A percentile compares a stretch with the other conserved stretches of the same genome.
phyloP scores from a whole-genome alignment of 2,888 invertebrate genomes.

The Anorthoa munda region DNA sequence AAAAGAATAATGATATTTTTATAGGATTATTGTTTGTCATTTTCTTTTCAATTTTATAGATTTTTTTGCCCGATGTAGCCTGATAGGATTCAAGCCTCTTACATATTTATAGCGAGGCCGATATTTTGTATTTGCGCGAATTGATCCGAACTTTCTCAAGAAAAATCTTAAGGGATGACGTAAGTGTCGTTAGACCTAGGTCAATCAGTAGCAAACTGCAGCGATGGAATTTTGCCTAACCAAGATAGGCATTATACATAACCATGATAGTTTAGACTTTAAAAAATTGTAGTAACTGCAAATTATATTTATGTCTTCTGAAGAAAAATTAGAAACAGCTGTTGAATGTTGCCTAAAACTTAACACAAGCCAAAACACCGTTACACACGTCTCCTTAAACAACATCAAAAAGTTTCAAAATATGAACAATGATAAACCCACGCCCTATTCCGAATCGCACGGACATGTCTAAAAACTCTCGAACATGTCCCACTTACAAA shows the following conservation, averaged over 20 bases:
- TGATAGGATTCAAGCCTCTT: no score
- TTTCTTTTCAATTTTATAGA: background rate
- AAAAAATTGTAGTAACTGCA: no score
- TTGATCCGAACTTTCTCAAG: background rate
- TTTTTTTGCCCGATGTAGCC: background rate
- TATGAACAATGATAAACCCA: slow-evolving; percentile 54
- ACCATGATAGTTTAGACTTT: background rate
- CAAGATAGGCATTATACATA: background rate
- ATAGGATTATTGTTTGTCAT: background rate
- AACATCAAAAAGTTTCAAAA: slow-evolving; percentile 39
- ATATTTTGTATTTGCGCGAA: background rate
- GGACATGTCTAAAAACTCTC: slow-evolving; percentile 34
- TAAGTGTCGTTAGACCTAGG: background rate
- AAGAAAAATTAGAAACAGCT: background rate
- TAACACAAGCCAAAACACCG: background rate
- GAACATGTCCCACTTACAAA: slow-evolving; percentile 47
- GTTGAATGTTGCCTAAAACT: background rate
- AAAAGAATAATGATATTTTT: background rate
- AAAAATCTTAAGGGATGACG: background rate
- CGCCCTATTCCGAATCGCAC: slow-evolving; percentile 44
- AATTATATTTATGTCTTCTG: no score
- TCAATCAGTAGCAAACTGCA: background rate
- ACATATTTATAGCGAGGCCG: no score
- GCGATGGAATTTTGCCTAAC: background rate
- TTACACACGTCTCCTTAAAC: slow-evolving; percentile 8